Conservation (phyloP, 1,140 invertebrate genomes). For the Pachypeltis micranthus region DNA sequence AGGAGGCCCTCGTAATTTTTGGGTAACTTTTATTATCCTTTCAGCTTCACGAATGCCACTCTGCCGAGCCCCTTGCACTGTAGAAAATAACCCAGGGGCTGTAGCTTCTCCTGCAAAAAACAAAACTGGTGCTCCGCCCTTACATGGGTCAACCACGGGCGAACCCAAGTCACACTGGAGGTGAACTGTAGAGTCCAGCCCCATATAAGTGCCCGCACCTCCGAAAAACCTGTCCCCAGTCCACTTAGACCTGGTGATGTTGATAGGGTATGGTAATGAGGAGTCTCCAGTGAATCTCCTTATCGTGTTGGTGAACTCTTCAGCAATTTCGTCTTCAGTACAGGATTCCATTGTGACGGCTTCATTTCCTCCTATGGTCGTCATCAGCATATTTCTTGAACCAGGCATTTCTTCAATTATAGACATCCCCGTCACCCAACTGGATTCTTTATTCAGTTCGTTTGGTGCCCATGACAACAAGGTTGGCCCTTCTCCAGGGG, state of each 20-base stretch:
- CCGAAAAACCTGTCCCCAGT: conserved; percentile 54
- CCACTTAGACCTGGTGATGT: conserved; percentile 56
- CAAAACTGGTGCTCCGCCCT: conserved; percentile 42
- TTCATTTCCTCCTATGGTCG: conserved; percentile 57
- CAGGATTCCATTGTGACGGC: conserved; percentile 66
- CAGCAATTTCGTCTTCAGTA: conserved; percentile 37
- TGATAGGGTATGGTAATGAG: conserved; percentile 51
- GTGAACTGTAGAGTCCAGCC: conserved; percentile 42
- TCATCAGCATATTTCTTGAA: conserved; percentile 48
- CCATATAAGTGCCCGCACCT: conserved; percentile 60
- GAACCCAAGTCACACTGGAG: conserved; percentile 3
- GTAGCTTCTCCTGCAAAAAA: conserved; percentile 84
- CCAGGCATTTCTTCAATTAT: conserved; percentile 50
- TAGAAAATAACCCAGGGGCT: conserved; percentile 57
- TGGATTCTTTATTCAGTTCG: conserved; percentile 42
- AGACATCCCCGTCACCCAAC: conserved; percentile 57
- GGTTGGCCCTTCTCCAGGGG: conserved; percentile 41
- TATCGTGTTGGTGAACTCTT: conserved; percentile 46
- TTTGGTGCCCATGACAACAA: conserved; percentile 50
- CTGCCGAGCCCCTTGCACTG: conserved; percentile 68
- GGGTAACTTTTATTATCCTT: conserved; percentile 41
- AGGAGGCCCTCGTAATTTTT: conserved; percentile 12
- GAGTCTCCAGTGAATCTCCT: conserved; percentile 54
- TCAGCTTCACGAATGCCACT: conserved; percentile 72
- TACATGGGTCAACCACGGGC: conserved; percentile 16